Base-by-base conservation (phyloP, 1,140 invertebrate species). In the Drosophila baimaii region DNA sequence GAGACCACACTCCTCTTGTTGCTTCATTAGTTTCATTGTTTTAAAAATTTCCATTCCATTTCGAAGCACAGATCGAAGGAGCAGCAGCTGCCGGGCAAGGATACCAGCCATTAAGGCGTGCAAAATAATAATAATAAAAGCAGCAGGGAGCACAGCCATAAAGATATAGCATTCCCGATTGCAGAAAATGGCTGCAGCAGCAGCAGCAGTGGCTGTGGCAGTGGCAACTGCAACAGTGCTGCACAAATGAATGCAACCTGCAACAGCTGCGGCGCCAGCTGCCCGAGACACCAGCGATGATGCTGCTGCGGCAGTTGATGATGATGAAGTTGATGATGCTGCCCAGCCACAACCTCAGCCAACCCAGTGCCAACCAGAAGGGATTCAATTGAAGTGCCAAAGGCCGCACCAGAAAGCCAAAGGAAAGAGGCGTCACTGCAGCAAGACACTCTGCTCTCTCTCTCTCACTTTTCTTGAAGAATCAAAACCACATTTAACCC, bases 31-130 rank as follows among this genome's bases (percentile, higher is more conserved):
- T 64, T 64, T 64, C 35, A 64, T 64, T 64, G 61, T 85, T 81
- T 85, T 77, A 85, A 81, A 85, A 81, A 84, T 84, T 77, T 81
- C 58, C 77, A 66, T 81, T 84, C 47, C 62, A 84, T 78, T 69
- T 51, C 58, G 75, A 49, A 23, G 52, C 62, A 56, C 70, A 69
- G 64, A 58, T 73, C 74, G 25, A 39, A 58, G 54, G n/a, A 17
- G 61, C 31, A 39, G 59, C 19, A n/a, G 41, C 61, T 29, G 47
- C 9, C n/a, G n/a, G n/a, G 0, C 49, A 10, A 51, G 47, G 47
- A 51, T 31, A 52, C 49, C 4, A 52, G 29, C 49, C 47, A 29
- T 51, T 51, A 51, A 17, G 27, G 27, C 27, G 17, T 19, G 13
- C 6, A 21, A 35, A 35, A 37, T 54, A 35, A 54, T 21, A 35